A percentile compares a stretch with the other conserved stretches of the same genome.
These are phyloP conservation scores for Oncorhynchus gorbuscha DNA, from an alignment of 2,113 vertebrate genomes.

Conservation along the genomic window DNA sequence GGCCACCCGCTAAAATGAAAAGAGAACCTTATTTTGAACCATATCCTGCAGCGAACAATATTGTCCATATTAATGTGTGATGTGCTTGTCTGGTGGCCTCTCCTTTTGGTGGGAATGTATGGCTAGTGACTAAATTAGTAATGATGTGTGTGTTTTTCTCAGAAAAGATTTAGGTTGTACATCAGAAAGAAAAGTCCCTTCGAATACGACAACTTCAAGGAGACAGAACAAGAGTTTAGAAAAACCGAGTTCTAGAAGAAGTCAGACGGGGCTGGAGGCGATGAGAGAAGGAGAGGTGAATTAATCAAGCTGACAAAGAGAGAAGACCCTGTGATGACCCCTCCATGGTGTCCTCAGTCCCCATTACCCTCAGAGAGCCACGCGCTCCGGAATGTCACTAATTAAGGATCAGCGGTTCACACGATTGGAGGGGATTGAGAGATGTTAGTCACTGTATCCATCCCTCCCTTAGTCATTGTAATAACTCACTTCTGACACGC, in stretches of 20 bases:
- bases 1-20: constrained; percentile 61
- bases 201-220: constrained; percentile 6
- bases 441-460: constrained; percentile 67
- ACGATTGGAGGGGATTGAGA: constrained; percentile 69
- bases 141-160: constrained; percentile 29
- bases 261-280: constrained; percentile 84
- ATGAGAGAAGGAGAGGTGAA: constrained; percentile 87
- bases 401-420: constrained; percentile 85
- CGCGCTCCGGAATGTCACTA: constrained; percentile 88
- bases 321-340: constrained; percentile 84
- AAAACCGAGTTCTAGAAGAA: constrained; percentile 65
- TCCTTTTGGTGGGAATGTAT: constrained; percentile 34
- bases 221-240: constrained; percentile 43
- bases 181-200: neutral
- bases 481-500: constrained; percentile 82
- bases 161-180: neutral
- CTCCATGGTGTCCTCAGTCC: constrained; percentile 88
- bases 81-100: constrained; percentile 46
- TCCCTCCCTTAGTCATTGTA: constrained; percentile 85
- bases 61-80: constrained; percentile 40
- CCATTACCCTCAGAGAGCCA: constrained; percentile 87
- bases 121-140: neutral
- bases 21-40: constrained; percentile 57
- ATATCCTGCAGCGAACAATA: constrained; percentile 64
- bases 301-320: constrained; percentile 93